These are phyloP conservation scores for Hofmannophila pseudospretella DNA, from an alignment of 2,888 invertebrate genomes.

Conservation along the genomic window DNA sequence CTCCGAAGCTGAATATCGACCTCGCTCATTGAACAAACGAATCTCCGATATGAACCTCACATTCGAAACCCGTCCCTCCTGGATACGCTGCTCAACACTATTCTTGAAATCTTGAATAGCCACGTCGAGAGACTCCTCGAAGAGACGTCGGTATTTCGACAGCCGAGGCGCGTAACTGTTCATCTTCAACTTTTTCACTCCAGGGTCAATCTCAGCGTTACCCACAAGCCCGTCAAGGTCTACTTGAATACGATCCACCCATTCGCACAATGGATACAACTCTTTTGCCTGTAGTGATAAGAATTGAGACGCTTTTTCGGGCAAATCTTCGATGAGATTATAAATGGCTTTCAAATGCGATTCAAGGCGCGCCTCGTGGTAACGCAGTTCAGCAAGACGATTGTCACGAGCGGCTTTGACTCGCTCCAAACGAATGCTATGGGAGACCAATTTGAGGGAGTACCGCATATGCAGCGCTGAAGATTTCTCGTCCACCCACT, in stretches of 20 bases:
- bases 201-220: conserved; percentile 30
- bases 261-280: conserved; percentile 46
- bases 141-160: conserved; percentile 37
- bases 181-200: conserved; percentile 48
- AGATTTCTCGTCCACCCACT: conserved; percentile 50
- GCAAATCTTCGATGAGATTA: conserved; percentile 35
- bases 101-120: conserved; percentile 33
- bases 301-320: conserved; percentile 36
- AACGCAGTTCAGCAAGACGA: conserved; percentile 43
- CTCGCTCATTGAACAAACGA: conserved; percentile 48
- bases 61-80: conserved; percentile 54
- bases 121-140: conserved; percentile 43
- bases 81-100: conserved; percentile 38
- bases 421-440: conserved; percentile 50
- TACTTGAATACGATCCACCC: conserved; percentile 35
- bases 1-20: conserved; percentile 45
- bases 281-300: conserved; percentile 34
- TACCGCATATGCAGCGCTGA: conserved; percentile 44
- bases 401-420: conserved; percentile 38
- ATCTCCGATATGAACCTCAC: conserved; percentile 46
- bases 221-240: conserved; percentile 31
- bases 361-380: conserved; percentile 44
- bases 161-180: conserved; percentile 48
- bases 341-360: conserved; percentile 51
- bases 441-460: conserved; percentile 50